These are phyloP conservation scores for Centropus unirufus DNA, from an alignment of 2,113 vertebrate genomes.

Conservation along the genomic window DNA sequence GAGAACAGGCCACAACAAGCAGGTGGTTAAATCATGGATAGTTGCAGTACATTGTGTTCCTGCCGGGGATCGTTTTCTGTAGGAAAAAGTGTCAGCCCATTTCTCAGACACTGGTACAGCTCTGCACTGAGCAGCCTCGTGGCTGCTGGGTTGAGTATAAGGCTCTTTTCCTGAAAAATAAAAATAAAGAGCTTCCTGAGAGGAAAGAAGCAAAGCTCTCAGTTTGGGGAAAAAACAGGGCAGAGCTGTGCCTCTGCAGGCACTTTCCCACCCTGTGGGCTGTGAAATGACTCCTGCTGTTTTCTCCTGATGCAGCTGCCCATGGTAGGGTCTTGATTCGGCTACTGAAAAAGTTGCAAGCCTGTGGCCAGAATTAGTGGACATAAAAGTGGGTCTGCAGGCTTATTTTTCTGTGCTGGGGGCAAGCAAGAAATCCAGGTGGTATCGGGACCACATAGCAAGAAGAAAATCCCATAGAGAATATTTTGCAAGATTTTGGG, in stretches of 20 bases:
- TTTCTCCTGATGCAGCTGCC: background rate
- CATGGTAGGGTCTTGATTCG: background rate
- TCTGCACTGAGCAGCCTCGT: background rate
- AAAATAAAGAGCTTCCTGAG: background rate
- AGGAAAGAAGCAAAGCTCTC: background rate
- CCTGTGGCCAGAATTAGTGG: background rate
- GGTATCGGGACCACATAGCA: background rate
- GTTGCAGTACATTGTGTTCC: background rate
- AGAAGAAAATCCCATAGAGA: background rate
- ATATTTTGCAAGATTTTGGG: background rate
- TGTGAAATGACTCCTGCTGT: background rate
- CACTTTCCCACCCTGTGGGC: background rate
- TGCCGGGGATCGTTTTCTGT: background rate
- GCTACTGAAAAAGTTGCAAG: background rate
- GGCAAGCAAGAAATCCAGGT: background rate
- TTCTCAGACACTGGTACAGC: background rate
- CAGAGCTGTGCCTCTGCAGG: background rate
- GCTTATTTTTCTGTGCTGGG: background rate
- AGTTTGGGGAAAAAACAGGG: fast-evolving
- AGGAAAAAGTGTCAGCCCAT: background rate
- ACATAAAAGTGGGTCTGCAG: background rate
- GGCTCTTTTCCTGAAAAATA: background rate
- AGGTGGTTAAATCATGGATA: background rate
- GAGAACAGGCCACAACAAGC: background rate
- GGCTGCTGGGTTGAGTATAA: background rate